phyloP scores from a whole-genome alignment of 2,888 invertebrate genomes.

The Gari tellinella region DNA sequence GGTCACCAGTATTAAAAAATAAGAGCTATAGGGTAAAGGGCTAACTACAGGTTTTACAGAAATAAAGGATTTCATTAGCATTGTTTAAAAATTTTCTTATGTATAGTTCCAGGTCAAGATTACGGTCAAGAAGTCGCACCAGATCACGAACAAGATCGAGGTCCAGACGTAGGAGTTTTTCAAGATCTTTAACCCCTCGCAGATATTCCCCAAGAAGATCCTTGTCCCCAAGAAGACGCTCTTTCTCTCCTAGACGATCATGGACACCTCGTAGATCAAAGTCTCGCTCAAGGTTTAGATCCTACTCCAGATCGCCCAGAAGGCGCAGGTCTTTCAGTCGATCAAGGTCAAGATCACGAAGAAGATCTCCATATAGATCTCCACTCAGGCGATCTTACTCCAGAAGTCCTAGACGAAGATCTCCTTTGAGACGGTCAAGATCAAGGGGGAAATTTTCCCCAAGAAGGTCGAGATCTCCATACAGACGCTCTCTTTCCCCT shows the following conservation, averaged over 20 bases:
- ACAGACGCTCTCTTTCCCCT: constrained; percentile 58
- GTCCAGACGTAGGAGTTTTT: constrained; percentile 50
- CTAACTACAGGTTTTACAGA: too few species aligned
- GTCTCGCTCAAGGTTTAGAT: constrained; percentile 57
- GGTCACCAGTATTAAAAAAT: too few species aligned
- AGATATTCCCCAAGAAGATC: constrained; percentile 48
- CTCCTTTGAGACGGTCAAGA: constrained; percentile 44
- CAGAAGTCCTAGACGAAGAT: constrained; percentile 53
- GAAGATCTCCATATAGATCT: constrained; percentile 46
- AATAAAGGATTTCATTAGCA: too few species aligned
- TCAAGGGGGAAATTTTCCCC: constrained; percentile 36
- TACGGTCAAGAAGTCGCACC: constrained; percentile 50
- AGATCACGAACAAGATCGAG: constrained; percentile 49
- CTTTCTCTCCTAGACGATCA: constrained; percentile 51
- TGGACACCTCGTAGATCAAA: constrained; percentile 55
- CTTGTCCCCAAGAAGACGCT: constrained; percentile 40
- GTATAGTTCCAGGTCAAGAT: constrained; percentile 58
- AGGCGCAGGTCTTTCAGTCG: constrained; percentile 47
- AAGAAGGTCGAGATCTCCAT: constrained; percentile 52
- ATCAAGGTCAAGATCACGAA: constrained; percentile 53
- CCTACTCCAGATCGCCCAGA: constrained; percentile 50
- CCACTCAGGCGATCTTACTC: constrained; percentile 46
- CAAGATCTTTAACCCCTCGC: constrained; percentile 20
- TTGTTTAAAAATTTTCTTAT: background rate
- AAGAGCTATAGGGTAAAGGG: too few species aligned